Conservation (phyloP, 2,797 vertebrate species). For the Acanthurus lineatus region DNA sequence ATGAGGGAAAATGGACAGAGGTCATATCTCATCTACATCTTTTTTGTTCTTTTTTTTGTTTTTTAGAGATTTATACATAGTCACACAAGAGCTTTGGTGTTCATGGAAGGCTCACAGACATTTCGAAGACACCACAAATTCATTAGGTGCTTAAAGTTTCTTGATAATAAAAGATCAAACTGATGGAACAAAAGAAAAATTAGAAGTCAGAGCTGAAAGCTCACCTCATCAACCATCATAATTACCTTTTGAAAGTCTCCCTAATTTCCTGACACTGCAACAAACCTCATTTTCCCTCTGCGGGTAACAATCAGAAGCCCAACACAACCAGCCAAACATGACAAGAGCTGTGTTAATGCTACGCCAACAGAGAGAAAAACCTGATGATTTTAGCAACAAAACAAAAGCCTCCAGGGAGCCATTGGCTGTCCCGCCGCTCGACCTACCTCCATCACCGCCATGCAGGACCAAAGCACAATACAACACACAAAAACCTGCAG, state of each 20-base stretch:
- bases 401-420: constrained; percentile 48
- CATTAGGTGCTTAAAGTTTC: too few relatives aligned
- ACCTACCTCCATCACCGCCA: constrained; percentile 74
- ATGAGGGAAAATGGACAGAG: constrained; percentile 88
- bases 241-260: constrained; percentile 23
- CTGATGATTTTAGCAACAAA: constrained; percentile 55
- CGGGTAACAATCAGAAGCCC: background rate
- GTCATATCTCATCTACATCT: constrained; percentile 86
- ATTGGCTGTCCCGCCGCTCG: constrained; percentile 38
- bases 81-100: constrained; percentile 60
- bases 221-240: background rate
- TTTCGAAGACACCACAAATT: background rate
- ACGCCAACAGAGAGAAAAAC: constrained; percentile 31
- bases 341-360: constrained; percentile 19
- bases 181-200: constrained; percentile 1
- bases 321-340: constrained; percentile 6
- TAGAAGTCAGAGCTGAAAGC: background rate
- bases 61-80: constrained; percentile 63
- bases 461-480: constrained; percentile 84
- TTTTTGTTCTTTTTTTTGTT: constrained; percentile 32
- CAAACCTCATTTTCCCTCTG: background rate
- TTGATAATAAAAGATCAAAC: constrained; percentile 5
- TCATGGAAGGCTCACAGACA: constrained; percentile 19
- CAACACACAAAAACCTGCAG: constrained; percentile 82
- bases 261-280: background rate